Conservation (phyloP, 2,797 vertebrate species). For the Linurgus olivaceus region DNA sequence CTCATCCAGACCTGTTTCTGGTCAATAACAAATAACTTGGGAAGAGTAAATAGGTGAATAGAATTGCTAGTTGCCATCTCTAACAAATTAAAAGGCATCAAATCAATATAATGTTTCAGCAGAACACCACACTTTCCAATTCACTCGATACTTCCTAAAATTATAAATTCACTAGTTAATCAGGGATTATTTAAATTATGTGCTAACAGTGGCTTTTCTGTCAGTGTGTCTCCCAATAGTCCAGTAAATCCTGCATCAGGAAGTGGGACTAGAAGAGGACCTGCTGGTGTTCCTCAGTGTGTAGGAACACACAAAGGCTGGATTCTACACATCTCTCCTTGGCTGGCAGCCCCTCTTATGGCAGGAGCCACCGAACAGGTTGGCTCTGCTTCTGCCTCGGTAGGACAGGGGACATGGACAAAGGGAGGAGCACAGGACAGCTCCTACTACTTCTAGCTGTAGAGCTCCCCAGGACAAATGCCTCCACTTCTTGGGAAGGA, state of each 20-base stretch:
- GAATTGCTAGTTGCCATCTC: not conserved
- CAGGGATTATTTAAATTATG: conserved; percentile 50
- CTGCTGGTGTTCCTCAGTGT: not conserved
- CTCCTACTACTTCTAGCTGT: not conserved
- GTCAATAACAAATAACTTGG: conserved; percentile 40
- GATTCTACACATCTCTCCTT: not conserved
- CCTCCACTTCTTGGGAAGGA: not conserved
- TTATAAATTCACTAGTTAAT: conserved; percentile 49
- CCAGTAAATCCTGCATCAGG: not conserved
- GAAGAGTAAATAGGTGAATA: not conserved
- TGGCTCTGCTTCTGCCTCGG: not conserved
- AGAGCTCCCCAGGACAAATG: not conserved
- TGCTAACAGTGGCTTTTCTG: not conserved
- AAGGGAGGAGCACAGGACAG: not conserved
- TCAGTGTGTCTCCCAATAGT: not conserved
- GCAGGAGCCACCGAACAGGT: not conserved
- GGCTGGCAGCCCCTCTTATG: not conserved
- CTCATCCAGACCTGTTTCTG: not conserved
- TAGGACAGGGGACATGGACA: not conserved
- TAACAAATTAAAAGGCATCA: conserved; percentile 18
- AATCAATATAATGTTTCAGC: conserved; percentile 29
- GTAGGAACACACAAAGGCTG: not conserved
- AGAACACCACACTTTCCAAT: not conserved
- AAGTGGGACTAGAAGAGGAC: not conserved
- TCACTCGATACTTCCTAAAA: conserved; percentile 42